Evolutionary conservation across 2,113 vertebrate genomes (phyloP).

Genomic region (Callithrix jacchus): DNA sequence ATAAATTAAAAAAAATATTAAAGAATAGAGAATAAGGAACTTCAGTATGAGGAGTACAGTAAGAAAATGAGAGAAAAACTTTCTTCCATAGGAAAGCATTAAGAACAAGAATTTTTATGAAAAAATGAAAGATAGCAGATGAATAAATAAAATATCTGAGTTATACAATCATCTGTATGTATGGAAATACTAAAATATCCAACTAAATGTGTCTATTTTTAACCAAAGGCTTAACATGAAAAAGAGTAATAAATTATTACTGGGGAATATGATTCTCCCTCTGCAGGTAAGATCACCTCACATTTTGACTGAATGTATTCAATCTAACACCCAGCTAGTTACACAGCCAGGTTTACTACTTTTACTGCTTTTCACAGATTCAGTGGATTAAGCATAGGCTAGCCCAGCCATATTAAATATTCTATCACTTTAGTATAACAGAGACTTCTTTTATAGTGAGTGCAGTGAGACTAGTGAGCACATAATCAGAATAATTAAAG

Average conservation of each 20-base stretch:
- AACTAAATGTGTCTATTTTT: background rate
- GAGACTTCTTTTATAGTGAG: background rate
- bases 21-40: background rate
- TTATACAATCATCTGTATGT: background rate
- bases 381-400: background rate
- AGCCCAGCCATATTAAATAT: background rate
- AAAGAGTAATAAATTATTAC: background rate
- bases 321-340: background rate
- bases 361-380: background rate
- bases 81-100: background rate
- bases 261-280: background rate
- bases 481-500: background rate
- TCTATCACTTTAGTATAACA: background rate
- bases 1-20: background rate
- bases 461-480: background rate
- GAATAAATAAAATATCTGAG: background rate
- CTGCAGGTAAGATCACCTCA: background rate
- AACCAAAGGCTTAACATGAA: background rate
- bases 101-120: background rate
- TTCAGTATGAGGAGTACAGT: background rate
- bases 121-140: background rate
- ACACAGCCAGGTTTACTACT: background rate
- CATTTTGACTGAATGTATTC: background rate
- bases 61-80: background rate
- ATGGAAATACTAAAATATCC: background rate